These are phyloP conservation scores for Leptopilina myrica DNA, from an alignment of 2,888 invertebrate species.

Conservation along the genomic window DNA sequence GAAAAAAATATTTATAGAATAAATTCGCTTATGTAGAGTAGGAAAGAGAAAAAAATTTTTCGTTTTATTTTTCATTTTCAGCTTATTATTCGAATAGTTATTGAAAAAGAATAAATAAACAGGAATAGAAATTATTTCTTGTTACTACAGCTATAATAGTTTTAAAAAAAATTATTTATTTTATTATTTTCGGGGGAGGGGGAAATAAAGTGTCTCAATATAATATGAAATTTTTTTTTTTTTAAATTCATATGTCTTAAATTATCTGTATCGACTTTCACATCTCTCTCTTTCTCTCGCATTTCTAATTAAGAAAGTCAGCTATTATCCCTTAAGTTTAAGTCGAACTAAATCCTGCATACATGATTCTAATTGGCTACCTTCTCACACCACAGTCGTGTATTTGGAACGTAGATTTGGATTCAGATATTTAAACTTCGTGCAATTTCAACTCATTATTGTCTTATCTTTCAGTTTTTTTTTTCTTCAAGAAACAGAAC, in stretches of 20 bases:
- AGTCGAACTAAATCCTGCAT: slow-evolving; percentile 23
- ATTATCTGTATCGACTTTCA: not conserved
- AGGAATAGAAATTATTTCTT: not conserved
- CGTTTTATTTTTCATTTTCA: too few species aligned
- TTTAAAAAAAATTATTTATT: too few species aligned
- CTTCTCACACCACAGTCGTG: slow-evolving; percentile 40
- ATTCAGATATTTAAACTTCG: slow-evolving; percentile 36
- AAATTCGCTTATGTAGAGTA: too few species aligned
- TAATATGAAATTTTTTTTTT: not conserved
- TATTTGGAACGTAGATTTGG: slow-evolving; percentile 35
- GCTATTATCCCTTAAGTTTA: slow-evolving; percentile 28
- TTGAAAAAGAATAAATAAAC: too few species aligned
- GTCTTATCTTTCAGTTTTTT: slow-evolving; percentile 20
- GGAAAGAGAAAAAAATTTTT: too few species aligned
- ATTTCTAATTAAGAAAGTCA: slow-evolving; percentile 26
- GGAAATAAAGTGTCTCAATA: too few species aligned
- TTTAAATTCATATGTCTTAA: not conserved
- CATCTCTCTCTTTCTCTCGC: not conserved
- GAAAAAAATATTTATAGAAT: too few species aligned
- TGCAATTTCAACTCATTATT: slow-evolving; percentile 38
- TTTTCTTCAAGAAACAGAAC: not conserved
- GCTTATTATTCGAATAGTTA: too few species aligned
- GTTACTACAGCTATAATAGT: too few species aligned
- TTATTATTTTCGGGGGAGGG: not conserved
- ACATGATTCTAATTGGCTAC: slow-evolving; percentile 38